Percentiles rank a stretch among this genome's conserved stretches.
phyloP scores from a whole-genome alignment of 2,888 invertebrate genomes.

The Hymenopus coronatus region DNA sequence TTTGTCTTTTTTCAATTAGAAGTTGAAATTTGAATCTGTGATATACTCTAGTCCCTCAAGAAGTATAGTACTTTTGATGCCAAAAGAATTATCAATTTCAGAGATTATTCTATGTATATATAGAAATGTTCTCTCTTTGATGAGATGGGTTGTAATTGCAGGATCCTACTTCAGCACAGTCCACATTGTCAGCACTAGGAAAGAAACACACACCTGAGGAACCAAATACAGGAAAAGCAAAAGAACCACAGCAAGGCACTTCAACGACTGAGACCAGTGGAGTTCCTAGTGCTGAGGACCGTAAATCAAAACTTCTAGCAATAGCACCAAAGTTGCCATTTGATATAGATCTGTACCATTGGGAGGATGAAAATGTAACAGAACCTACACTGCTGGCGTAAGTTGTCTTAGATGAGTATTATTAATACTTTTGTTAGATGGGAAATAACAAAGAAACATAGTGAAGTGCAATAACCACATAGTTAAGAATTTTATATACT shows the following conservation, averaged over 20 bases:
- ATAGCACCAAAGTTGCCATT: slow-evolving; percentile 50
- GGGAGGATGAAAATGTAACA: slow-evolving; percentile 50
- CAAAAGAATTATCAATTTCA: background rate
- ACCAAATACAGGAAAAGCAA: background rate
- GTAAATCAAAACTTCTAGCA: slow-evolving; percentile 42
- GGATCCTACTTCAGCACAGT: slow-evolving; percentile 37
- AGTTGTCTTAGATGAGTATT: slow-evolving; percentile 3
- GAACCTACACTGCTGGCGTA: slow-evolving; percentile 47
- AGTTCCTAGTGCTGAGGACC: slow-evolving; percentile 11
- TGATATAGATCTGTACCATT: slow-evolving; percentile 52
- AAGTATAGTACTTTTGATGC: background rate
- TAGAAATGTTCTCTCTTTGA: background rate
- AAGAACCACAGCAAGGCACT: slow-evolving; percentile 17
- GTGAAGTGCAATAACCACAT: no score
- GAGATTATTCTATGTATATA: background rate
- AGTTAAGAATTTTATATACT: no score
- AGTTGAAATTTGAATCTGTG: no score
- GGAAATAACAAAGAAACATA: no score
- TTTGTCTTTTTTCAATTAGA: no score
- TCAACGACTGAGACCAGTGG: slow-evolving; percentile 21
- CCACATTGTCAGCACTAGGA: slow-evolving; percentile 12
- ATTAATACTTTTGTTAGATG: no score
- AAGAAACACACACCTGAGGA: background rate
- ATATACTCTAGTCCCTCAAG: no score
- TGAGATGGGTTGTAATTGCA: slow-evolving; percentile 2